Conservation (phyloP, 1,140 invertebrate species). For the Drosophila seguyi region DNA sequence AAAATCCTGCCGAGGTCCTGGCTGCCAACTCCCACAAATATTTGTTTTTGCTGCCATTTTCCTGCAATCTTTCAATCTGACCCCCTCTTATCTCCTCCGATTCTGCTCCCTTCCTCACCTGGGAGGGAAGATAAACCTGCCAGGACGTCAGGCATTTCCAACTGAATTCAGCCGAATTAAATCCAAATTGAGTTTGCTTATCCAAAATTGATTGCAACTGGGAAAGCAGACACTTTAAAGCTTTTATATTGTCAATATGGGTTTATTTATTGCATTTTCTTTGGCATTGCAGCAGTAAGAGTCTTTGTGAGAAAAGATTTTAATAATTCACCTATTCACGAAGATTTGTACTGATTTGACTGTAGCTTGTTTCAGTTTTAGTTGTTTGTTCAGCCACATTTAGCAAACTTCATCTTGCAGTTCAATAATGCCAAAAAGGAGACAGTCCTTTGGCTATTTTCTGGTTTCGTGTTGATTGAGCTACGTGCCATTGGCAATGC, state of each 20-base stretch:
- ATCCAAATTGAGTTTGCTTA: too few relatives aligned
- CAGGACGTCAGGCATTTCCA: too few relatives aligned
- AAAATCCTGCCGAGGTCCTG: constrained; percentile 21
- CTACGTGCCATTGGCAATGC: constrained; percentile 64
- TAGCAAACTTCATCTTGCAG: constrained; percentile 50
- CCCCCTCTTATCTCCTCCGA: background rate
- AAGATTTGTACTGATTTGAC: too few relatives aligned
- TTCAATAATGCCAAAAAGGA: constrained; percentile 37
- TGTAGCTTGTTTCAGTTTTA: background rate
- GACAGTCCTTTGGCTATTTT: background rate
- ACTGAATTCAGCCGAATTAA: too few relatives aligned
- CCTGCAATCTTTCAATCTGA: constrained; percentile 13
- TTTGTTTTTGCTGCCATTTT: too few relatives aligned
- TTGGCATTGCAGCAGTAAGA: background rate
- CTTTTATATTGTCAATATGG: background rate
- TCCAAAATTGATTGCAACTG: constrained; percentile 19
- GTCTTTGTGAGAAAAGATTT: background rate
- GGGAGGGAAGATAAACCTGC: too few relatives aligned
- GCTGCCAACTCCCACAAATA: constrained; percentile 22
- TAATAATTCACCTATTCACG: background rate
- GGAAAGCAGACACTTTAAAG: constrained; percentile 1
- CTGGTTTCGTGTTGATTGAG: constrained; percentile 53
- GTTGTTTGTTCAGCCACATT: constrained; percentile 17
- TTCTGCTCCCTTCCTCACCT: background rate
- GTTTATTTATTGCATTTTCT: background rate